Evolutionary conservation across 2,888 invertebrate species (phyloP), one percentile per base, ranked within the genome.

Genomic region (Mythimna albipuncta): DNA sequence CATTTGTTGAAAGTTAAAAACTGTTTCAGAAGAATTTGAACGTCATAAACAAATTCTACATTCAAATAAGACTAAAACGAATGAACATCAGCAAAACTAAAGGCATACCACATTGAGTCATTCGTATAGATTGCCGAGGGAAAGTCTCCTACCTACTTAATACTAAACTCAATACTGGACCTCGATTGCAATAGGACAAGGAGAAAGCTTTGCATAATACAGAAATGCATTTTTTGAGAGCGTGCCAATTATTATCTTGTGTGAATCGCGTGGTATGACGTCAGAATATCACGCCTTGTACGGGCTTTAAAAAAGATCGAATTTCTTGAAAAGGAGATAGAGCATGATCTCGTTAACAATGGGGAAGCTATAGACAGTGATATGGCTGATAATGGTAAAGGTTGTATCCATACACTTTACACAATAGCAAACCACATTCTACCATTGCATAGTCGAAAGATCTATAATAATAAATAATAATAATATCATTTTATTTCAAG

Each of bases 171-270:
- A 44, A 59, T 58, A 47, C 38, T 35, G 38, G 41, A 32, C 57
- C 54, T 54, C 52, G 26, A 41, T 61, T 41, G 75, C 81, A 75
- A 65, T 62, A 75, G 62, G 11, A 41, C 61, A 21, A 38, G 50
- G 77, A 62, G 77, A 78, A 80, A 78, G 75, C 75, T 79, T 35
- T 32, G 21, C 35, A 79, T 41, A 58, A 21, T 19, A 7, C 44
- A 47, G 47, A 38, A 66, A 72, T 50, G 58, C 47, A 66, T 41
- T 67, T 66, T 77, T 59, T 63, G 57, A 62, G 41, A 55, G 41
- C 35, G 19, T 71, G 54, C 69, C 47, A 69, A 69, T 54, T 77
- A 76, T 41, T 58, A 52, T 47, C 54, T 44, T 44, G n/a, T 21
- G 10, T 41, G n/a, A 26, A 26, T n/a, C n/a, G 50, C 13, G 19